Evolutionary conservation across 2,797 vertebrate species (phyloP), one percentile per base, ranked within the genome.

Genomic region (Parambassis ranga): DNA sequence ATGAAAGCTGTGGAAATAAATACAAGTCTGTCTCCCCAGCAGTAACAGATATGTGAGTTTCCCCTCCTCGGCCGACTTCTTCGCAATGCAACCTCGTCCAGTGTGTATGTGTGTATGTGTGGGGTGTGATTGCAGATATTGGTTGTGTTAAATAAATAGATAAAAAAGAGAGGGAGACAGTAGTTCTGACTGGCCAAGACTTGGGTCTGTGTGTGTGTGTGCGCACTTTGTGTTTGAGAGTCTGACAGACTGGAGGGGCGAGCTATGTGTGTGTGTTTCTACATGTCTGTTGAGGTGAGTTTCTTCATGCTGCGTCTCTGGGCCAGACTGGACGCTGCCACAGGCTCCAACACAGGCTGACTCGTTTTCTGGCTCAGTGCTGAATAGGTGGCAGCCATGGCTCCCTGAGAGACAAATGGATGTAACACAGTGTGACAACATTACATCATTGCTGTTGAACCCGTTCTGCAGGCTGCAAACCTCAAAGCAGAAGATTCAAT

Each of bases 271-370:
- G 73, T 89, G 32, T 41, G 63, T 59, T 73, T 89, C 93, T 96
- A 98, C 89, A 98, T 95, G 92, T 96, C 96, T 65, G 95, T 98
- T 69, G 96, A 97, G 53, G 95, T 96, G 90, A 94, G 91, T 73
- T 98, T 99, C 94, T 99, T 99, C 96, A 98, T 97, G 91, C 94
- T 96, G 82, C 96, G 92, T 79, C 96, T 91, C 89, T 98, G 96
- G 89, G 97, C 96, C 90, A 99, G 91, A 85, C 95, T 95, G 68
- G 97, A 99, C 37, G 97, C 95, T 46, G 96, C 96, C 76, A 99
- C 97, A 16, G 97, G 97, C 82, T 99, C 97, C 73, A 99, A 82
- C 81, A 98, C 90, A 22, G 97, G 95, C 87, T 98, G 96, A 89
- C 94, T 95, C 7, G 95, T 94, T 91, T 97, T 96, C 87, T 96